These are phyloP conservation scores for Nannoperca australis DNA, from an alignment of 2,797 vertebrate species.

Conservation along the genomic window DNA sequence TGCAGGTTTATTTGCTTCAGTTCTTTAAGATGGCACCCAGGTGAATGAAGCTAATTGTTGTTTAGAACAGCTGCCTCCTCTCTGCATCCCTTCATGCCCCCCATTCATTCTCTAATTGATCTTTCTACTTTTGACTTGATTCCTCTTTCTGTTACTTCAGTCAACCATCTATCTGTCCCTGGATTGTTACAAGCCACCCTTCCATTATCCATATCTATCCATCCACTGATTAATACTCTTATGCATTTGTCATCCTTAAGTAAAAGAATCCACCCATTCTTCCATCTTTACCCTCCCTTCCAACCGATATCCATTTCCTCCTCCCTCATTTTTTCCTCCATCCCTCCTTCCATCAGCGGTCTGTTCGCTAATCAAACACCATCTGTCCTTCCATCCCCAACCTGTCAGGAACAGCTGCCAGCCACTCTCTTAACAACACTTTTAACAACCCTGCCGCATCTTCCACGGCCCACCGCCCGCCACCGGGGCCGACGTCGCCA, in stretches of 20 bases:
- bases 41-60: constrained; percentile 73
- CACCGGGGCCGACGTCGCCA: constrained; percentile 45
- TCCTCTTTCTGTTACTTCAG: not conserved
- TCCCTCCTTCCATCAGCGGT: constrained; percentile 94
- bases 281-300: constrained; percentile 34
- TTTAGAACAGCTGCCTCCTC: constrained; percentile 64
- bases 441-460: constrained; percentile 98
- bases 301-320: constrained; percentile 46
- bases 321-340: constrained; percentile 85
- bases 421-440: constrained; percentile 97
- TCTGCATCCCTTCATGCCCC: constrained; percentile 4
- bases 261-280: constrained; percentile 24
- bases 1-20: constrained; percentile 71
- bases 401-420: constrained; percentile 91
- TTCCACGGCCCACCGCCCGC: constrained; percentile 95
- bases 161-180: not conserved
- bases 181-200: not conserved
- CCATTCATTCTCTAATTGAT: not conserved
- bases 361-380: constrained; percentile 99
- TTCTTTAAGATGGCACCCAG: constrained; percentile 78
- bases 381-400: constrained; percentile 99
- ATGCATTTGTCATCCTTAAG: constrained; percentile 13
- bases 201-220: not conserved
- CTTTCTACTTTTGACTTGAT: not conserved
- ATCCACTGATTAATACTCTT: not conserved